These are phyloP conservation scores for Prochilodus magdalenae DNA, from an alignment of 2,113 vertebrate genomes.

Conservation along the genomic window DNA sequence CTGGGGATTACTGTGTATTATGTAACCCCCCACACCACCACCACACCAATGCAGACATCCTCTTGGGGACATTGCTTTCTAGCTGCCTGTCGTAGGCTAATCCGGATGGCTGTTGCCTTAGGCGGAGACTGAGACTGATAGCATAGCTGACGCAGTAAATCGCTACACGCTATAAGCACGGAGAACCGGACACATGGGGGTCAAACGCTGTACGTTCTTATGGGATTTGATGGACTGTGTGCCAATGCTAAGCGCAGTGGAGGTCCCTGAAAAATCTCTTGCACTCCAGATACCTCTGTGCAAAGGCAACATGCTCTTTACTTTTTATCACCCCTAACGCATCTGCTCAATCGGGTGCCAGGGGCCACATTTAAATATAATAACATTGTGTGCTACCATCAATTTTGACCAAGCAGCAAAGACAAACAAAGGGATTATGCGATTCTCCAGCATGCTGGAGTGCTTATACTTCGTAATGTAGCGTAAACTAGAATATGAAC, in stretches of 20 bases:
- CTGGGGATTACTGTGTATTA: slow-evolving; percentile 48
- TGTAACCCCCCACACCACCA: slow-evolving; percentile 22
- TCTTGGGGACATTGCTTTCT: slow-evolving; percentile 39
- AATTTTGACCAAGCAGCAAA: slow-evolving; percentile 24
- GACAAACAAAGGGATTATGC: background rate
- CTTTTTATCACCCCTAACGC: background rate
- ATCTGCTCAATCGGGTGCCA: slow-evolving; percentile 15
- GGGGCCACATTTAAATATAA: slow-evolving; percentile 11
- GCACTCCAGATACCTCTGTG: slow-evolving; percentile 1
- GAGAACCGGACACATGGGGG: slow-evolving; percentile 35
- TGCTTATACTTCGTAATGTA: background rate
- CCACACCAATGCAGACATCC: slow-evolving; percentile 31
- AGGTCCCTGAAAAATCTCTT: background rate
- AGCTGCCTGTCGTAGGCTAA: slow-evolving; percentile 46
- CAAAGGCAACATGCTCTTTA: background rate
- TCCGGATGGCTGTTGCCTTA: slow-evolving; percentile 33
- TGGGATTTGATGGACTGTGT: slow-evolving; percentile 35
- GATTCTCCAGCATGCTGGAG: background rate
- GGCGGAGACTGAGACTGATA: slow-evolving; percentile 38
- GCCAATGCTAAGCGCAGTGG: background rate
- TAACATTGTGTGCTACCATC: slow-evolving; percentile 9
- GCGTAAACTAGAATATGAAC: background rate
- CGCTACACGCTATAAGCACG: slow-evolving; percentile 23
- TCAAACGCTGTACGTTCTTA: slow-evolving; percentile 23
- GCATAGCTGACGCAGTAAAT: slow-evolving; percentile 32